Evolutionary conservation across 2,888 invertebrate species (phyloP).

Genomic region (Mythimna pallens): DNA sequence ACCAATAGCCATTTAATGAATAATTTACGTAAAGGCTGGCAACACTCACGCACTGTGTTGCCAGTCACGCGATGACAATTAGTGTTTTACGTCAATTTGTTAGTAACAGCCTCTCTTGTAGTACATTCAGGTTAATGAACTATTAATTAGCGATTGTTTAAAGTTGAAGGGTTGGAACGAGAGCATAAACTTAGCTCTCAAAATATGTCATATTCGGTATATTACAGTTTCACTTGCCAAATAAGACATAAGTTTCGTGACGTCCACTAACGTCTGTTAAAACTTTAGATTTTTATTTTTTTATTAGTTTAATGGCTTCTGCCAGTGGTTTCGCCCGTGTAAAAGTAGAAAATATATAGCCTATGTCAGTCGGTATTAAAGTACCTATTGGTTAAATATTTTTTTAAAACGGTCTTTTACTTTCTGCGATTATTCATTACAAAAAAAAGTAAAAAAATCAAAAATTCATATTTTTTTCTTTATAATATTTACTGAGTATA

Average conservation of each 20-base stretch:
- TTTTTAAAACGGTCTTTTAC: no score
- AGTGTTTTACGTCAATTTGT: conserved; percentile 50
- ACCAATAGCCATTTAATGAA: conserved; percentile 61
- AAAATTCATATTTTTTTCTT: no score
- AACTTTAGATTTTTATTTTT: no score
- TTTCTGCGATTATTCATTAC: no score
- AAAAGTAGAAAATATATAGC: no score
- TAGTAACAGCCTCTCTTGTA: conserved; percentile 22
- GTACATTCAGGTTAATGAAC: conserved; percentile 35
- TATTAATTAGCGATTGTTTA: conserved; percentile 6
- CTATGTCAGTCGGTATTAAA: no score
- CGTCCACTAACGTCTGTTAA: background rate
- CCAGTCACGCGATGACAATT: conserved; percentile 61
- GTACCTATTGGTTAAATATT: no score
- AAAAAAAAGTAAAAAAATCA: no score
- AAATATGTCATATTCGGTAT: conserved; percentile 2
- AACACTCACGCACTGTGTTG: conserved; percentile 47
- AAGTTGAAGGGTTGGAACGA: background rate
- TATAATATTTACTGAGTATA: no score
- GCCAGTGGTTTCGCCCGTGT: no score
- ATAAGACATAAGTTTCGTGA: background rate
- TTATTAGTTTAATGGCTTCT: no score
- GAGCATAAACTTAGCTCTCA: background rate
- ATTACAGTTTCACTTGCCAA: background rate
- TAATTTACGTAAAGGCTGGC: conserved; percentile 54